Evolutionary conservation across 2,888 invertebrate genomes (phyloP).

Genomic region (Pimpla rufipes): DNA sequence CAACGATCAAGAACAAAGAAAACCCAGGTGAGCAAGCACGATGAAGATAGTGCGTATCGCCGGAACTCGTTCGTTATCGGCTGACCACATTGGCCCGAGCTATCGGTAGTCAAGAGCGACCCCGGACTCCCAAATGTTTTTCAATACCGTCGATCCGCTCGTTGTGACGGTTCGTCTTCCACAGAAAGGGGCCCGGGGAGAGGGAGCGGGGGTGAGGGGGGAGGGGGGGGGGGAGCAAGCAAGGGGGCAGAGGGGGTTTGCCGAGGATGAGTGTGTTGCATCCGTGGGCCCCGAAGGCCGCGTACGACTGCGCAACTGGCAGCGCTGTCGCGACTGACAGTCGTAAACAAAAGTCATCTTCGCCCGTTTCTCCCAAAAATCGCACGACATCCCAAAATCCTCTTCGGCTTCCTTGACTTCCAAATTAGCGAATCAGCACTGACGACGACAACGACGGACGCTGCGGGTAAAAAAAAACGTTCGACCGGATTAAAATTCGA

Average conservation of each 20-base stretch:
- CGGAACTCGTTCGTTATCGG: neutral
- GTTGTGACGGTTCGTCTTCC: constrained; percentile 5
- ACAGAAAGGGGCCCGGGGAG: neutral
- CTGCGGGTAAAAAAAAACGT: neutral
- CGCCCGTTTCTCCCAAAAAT: neutral
- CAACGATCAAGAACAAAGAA: constrained; percentile 31
- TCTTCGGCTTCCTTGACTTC: neutral
- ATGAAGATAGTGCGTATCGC: neutral
- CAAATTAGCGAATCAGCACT: neutral
- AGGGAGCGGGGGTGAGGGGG: neutral
- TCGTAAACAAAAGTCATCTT: constrained; percentile 65
- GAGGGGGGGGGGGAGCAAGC: neutral
- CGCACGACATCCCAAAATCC: neutral
- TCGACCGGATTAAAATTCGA: constrained; percentile 72
- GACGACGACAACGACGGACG: neutral
- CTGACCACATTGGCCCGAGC: neutral
- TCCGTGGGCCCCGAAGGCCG: constrained; percentile 63
- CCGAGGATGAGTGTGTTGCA: constrained; percentile 36
- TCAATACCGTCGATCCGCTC: constrained; percentile 22
- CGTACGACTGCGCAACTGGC: constrained; percentile 64
- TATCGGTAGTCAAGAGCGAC: no score
- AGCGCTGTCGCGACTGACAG: constrained; percentile 63
- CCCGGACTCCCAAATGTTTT: constrained; percentile 9
- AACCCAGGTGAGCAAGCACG: neutral
- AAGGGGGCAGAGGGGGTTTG: neutral